Evolutionary conservation across 2,113 vertebrate genomes (phyloP).

Genomic region (Cyphomyrus discorhynchus): DNA sequence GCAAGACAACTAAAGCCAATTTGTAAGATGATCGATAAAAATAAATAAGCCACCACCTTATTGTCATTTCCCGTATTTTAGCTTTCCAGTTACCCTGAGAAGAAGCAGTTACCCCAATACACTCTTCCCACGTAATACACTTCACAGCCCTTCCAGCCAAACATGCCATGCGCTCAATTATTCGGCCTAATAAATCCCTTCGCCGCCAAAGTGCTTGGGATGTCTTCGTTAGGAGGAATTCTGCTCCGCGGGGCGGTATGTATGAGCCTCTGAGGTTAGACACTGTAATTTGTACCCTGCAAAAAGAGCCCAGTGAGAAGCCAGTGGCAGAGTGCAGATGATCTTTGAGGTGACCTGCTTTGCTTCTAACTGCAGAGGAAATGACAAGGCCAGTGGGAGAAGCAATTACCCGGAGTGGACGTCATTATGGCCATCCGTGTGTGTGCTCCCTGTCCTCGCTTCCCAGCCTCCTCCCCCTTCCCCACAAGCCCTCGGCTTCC

Average conservation of each 20-base stretch:
- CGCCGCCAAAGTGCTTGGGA: slow-evolving; percentile 29
- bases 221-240: slow-evolving; percentile 44
- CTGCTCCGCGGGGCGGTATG: slow-evolving; percentile 36
- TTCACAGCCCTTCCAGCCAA: slow-evolving; percentile 37
- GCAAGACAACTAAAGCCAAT: slow-evolving; percentile 16
- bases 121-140: slow-evolving; percentile 26
- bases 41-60: slow-evolving; percentile 6
- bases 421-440: slow-evolving; percentile 31
- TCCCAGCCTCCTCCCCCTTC: not conserved
- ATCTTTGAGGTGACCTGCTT: slow-evolving; percentile 21
- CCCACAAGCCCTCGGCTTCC: not conserved
- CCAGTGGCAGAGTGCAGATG: slow-evolving; percentile 34
- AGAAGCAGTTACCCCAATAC: slow-evolving; percentile 48
- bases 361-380: slow-evolving; percentile 29
- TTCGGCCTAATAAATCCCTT: slow-evolving; percentile 39
- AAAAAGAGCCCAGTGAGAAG: slow-evolving; percentile 39
- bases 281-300: slow-evolving; percentile 44
- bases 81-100: slow-evolving; percentile 41
- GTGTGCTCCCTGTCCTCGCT: slow-evolving; percentile 24
- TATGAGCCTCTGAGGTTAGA: slow-evolving; percentile 44
- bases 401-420: slow-evolving; percentile 40
- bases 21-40: slow-evolving; percentile 10
- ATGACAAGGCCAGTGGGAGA: slow-evolving; percentile 44
- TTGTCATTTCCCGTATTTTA: slow-evolving; percentile 26
- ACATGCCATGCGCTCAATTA: slow-evolving; percentile 46